Conservation (phyloP, 1,140 invertebrate species). For the Panagrolaimus sp. region DNA sequence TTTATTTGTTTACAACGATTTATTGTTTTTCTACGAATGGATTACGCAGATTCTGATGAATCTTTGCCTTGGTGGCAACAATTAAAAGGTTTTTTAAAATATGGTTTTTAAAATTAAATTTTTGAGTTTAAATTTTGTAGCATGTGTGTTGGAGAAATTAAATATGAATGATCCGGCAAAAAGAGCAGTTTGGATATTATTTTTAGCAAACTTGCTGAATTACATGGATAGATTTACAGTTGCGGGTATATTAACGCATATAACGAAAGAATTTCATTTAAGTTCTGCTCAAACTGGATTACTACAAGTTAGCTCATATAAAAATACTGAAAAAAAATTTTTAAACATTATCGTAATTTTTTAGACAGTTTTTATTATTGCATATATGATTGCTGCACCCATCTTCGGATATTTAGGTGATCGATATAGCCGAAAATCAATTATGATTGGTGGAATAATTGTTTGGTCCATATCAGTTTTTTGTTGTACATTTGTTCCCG, state of each 20-base stretch:
- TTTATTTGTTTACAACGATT: too few species aligned
- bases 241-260: constrained; percentile 71
- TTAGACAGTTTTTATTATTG: constrained; percentile 87
- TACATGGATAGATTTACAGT: constrained; percentile 96
- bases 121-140: too few species aligned
- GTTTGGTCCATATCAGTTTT: not conserved
- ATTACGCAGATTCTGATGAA: too few species aligned
- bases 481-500: not conserved
- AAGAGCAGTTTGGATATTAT: constrained; percentile 74
- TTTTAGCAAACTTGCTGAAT: constrained; percentile 90
- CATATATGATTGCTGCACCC: constrained; percentile 93
- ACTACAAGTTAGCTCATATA: not conserved
- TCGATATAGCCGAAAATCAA: constrained; percentile 73
- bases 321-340: not conserved
- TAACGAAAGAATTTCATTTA: not conserved
- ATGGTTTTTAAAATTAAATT: too few species aligned
- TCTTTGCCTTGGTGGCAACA: too few species aligned
- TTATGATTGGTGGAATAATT: not conserved
- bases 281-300: not conserved
- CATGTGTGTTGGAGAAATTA: too few species aligned
- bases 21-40: too few species aligned
- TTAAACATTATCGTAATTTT: constrained; percentile 70
- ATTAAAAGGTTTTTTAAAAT: too few species aligned
- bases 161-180: not conserved
- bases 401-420: constrained; percentile 93